Conservation (phyloP, 2,797 vertebrate species). For the Sciurus carolinensis region DNA sequence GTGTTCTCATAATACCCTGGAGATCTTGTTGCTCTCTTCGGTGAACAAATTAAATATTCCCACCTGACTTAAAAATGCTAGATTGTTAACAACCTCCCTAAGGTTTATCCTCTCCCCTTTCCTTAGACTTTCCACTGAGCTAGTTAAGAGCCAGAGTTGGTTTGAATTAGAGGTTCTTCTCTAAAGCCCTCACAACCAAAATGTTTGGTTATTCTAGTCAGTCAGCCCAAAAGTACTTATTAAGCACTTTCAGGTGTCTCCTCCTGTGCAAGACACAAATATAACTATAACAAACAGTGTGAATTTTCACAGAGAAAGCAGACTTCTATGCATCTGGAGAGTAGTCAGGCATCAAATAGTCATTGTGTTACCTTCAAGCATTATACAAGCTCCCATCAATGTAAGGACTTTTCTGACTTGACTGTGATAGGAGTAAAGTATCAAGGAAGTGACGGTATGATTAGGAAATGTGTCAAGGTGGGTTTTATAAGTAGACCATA, state of each 20-base stretch:
- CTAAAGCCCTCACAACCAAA: neutral
- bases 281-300: neutral
- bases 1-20: constrained; percentile 47
- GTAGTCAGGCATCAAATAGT: neutral
- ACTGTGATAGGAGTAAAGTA: neutral
- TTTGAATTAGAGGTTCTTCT: constrained; percentile 62
- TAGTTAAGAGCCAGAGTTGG: constrained; percentile 10
- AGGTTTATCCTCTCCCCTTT: constrained; percentile 46
- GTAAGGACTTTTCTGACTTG: constrained; percentile 45
- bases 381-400: neutral
- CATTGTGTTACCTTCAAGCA: constrained; percentile 29
- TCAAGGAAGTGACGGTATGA: neutral
- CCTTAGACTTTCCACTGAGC: constrained; percentile 54
- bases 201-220: constrained; percentile 6
- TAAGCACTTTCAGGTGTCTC: neutral
- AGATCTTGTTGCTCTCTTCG: constrained; percentile 70
- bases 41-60: constrained; percentile 69
- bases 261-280: constrained; percentile 1
- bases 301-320: constrained; percentile 26
- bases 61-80: constrained; percentile 63
- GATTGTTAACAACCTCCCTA: constrained; percentile 71
- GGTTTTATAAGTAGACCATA: constrained; percentile 46
- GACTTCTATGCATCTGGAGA: neutral
- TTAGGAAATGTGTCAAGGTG: constrained; percentile 34
- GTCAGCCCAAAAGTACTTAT: neutral